Evolutionary conservation across 2,888 invertebrate species (phyloP).

Genomic region (Timema cristinae): DNA sequence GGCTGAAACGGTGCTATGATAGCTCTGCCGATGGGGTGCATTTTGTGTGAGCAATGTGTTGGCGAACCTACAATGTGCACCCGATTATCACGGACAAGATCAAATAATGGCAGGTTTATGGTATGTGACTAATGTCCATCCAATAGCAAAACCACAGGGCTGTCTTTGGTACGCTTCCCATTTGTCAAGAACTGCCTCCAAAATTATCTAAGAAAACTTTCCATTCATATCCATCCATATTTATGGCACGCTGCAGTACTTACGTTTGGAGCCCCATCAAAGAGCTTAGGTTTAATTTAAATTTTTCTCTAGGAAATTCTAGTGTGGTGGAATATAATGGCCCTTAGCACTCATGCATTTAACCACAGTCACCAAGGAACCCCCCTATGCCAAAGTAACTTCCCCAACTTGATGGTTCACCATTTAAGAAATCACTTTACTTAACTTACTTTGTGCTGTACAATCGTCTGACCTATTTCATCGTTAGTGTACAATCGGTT

Average conservation of each 20-base stretch:
- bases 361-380: conserved; percentile 37
- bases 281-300: neutral
- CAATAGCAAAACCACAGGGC: conserved; percentile 34
- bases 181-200: conserved; percentile 29
- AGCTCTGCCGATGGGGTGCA: neutral
- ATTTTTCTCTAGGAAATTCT: neutral
- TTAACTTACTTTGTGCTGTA: neutral
- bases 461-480: neutral
- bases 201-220: conserved; percentile 39
- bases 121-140: conserved; percentile 30
- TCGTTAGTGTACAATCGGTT: neutral
- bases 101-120: conserved; percentile 20
- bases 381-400: conserved; percentile 27
- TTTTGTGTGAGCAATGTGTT: neutral
- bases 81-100: neutral
- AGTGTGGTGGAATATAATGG: neutral
- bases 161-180: conserved; percentile 34
- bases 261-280: conserved; percentile 37
- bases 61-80: neutral
- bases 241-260: conserved; percentile 35
- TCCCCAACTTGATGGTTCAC: too few species aligned
- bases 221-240: conserved; percentile 39
- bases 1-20: neutral
- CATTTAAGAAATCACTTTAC: too few species aligned
- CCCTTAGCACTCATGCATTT: conserved; percentile 32